These are phyloP conservation scores for Ascidia mentula DNA, from an alignment of 23 tunicate genomes.

Conservation along the genomic window DNA sequence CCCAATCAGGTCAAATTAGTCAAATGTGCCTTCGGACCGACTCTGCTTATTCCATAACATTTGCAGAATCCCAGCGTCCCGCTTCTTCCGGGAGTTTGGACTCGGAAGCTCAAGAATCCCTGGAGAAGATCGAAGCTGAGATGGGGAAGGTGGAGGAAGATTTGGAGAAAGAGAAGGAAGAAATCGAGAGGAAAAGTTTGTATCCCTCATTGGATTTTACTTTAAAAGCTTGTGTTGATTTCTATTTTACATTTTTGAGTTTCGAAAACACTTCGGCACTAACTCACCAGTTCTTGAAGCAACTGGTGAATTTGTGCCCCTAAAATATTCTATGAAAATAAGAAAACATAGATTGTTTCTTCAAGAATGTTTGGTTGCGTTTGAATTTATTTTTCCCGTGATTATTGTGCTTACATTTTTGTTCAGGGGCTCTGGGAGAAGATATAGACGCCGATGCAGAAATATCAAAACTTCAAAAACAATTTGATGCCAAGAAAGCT, in stretches of 20 bases:
- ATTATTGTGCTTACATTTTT: neutral
- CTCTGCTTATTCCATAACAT: neutral
- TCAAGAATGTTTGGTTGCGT: neutral
- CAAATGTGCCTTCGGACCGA: too few relatives aligned
- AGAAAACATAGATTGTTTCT: neutral
- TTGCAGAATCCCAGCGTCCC: constrained; percentile 26
- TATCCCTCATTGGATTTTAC: too few relatives aligned
- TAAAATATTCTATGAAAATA: neutral
- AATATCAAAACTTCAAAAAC: constrained; percentile 51
- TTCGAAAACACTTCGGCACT: neutral
- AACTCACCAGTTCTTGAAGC: neutral
- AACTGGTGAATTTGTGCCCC: neutral
- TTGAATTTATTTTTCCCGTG: neutral
- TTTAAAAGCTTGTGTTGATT: too few relatives aligned
- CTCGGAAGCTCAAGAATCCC: constrained; percentile 39
- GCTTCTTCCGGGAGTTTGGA: constrained; percentile 61
- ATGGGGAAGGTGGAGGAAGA: constrained; percentile 51
- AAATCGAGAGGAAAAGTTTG: constrained; percentile 42
- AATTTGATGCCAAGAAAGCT: constrained; percentile 54
- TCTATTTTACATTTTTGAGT: too few relatives aligned
- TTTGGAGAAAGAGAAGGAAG: constrained; percentile 37
- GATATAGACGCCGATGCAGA: constrained; percentile 66
- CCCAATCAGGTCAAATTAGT: too few relatives aligned
- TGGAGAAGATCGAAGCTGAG: constrained; percentile 56
- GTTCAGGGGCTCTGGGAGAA: constrained; percentile 37